These are phyloP conservation scores for Microcaecilia unicolor DNA, from an alignment of 2,797 vertebrate species.

Conservation along the genomic window DNA sequence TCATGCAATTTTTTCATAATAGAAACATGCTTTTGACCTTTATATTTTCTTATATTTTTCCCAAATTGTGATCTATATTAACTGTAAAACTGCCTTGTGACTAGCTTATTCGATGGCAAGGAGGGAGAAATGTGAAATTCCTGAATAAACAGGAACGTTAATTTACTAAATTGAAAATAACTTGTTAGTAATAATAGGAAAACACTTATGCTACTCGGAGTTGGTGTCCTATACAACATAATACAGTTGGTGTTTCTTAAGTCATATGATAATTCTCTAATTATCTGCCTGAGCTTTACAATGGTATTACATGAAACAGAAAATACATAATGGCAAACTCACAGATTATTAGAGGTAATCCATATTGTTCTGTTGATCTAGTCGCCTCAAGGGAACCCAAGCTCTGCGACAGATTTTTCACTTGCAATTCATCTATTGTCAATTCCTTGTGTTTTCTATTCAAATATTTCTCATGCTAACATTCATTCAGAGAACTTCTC, in stretches of 20 bases:
- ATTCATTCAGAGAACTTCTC: slow-evolving; percentile 38
- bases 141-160: slow-evolving; percentile 40
- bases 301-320: slow-evolving; percentile 39
- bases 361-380: slow-evolving; percentile 38
- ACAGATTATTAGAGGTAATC: slow-evolving; percentile 53
- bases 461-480: slow-evolving; percentile 32
- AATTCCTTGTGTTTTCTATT: slow-evolving; percentile 33
- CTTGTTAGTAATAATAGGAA: slow-evolving; percentile 50
- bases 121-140: slow-evolving; percentile 19
- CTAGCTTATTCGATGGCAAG: slow-evolving; percentile 25
- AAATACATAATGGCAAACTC: slow-evolving; percentile 39
- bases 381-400: slow-evolving; percentile 40
- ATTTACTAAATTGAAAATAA: slow-evolving; percentile 32
- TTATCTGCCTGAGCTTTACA: slow-evolving; percentile 48
- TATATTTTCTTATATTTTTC: slow-evolving; percentile 60
- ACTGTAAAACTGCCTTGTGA: slow-evolving; percentile 56
- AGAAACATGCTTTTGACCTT: slow-evolving; percentile 73
- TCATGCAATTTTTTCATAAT: slow-evolving; percentile 67
- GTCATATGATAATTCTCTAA: slow-evolving; percentile 54
- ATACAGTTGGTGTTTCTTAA: slow-evolving; percentile 50
- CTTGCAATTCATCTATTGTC: slow-evolving; percentile 41
- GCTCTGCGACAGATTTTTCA: slow-evolving; percentile 38
- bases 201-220: slow-evolving; percentile 33
- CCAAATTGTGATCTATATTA: slow-evolving; percentile 41
- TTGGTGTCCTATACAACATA: slow-evolving; percentile 26